These are phyloP conservation scores for Aleiodes sp. DNA, from an alignment of 1,140 invertebrate genomes.

Conservation along the genomic window DNA sequence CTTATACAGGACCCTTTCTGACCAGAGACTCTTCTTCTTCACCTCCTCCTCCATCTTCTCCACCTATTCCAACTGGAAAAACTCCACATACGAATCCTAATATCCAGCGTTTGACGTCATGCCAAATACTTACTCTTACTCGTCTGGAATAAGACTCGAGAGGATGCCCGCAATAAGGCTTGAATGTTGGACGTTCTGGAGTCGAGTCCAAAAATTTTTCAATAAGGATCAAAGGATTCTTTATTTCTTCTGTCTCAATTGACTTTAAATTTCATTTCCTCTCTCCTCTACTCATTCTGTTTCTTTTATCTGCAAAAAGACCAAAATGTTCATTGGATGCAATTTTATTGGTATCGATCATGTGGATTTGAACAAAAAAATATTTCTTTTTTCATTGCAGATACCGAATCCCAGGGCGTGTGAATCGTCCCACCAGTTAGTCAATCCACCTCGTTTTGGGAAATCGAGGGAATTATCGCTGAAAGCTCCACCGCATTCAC, in stretches of 20 bases:
- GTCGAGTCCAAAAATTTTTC: conserved; percentile 9
- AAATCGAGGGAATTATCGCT: conserved; percentile 45
- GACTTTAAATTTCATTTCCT: neutral
- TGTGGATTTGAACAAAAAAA: neutral
- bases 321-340: too few species aligned
- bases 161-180: conserved; percentile 38
- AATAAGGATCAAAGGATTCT: conserved; percentile 9
- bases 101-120: conserved; percentile 64
- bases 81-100: conserved; percentile 60
- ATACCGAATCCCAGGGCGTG: neutral
- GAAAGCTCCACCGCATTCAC: neutral
- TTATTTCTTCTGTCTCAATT: conserved; percentile 7
- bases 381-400: neutral
- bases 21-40: conserved; percentile 12
- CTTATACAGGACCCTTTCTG: too few species aligned
- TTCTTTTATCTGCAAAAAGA: too few species aligned
- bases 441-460: conserved; percentile 35
- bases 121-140: conserved; percentile 61
- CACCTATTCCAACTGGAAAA: conserved; percentile 37
- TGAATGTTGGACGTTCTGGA: neutral
- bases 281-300: too few species aligned
- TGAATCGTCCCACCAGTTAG: conserved; percentile 1
- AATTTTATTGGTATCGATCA: too few species aligned
- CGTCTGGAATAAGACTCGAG: conserved; percentile 52
- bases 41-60: conserved; percentile 35